phyloP scores from a whole-genome alignment of 2,888 invertebrate species.

The Didymodactylos carnosus region DNA sequence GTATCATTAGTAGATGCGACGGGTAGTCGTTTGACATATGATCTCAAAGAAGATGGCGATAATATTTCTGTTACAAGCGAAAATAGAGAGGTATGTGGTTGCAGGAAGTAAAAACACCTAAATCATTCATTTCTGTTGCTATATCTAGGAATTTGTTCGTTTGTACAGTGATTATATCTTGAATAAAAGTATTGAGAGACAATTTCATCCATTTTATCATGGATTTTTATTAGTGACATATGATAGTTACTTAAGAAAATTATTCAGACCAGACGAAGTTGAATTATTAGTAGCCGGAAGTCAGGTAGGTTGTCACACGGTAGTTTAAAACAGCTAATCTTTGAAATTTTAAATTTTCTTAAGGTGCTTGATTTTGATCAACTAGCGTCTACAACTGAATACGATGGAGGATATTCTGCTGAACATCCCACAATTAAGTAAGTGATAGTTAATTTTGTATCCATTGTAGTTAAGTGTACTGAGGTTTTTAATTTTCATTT shows the following conservation, averaged over 20 bases:
- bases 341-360: no score
- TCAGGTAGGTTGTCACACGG: no score
- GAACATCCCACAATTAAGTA: constrained; percentile 59
- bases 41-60: constrained; percentile 62
- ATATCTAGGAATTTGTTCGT: constrained; percentile 62
- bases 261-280: constrained; percentile 78
- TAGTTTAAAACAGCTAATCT: no score
- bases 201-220: constrained; percentile 69
- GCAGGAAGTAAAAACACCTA: no score
- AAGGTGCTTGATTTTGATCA: constrained; percentile 76
- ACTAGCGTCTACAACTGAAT: constrained; percentile 70
- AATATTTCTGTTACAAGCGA: constrained; percentile 58
- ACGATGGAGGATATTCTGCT: constrained; percentile 70
- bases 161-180: constrained; percentile 69
- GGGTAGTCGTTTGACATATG: constrained; percentile 58
- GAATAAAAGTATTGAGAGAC: constrained; percentile 66
- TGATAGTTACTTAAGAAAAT: constrained; percentile 62
- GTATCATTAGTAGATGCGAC: constrained; percentile 74
- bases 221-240: constrained; percentile 89
- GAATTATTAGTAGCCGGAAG: constrained; percentile 76
- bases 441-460: no score
- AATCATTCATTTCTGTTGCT: background rate
- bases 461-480: no score
- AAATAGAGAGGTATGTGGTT: constrained; percentile 67
- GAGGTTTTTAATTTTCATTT: no score